Conservation (phyloP, 2,797 vertebrate species). For the Diglossa cyanea region DNA sequence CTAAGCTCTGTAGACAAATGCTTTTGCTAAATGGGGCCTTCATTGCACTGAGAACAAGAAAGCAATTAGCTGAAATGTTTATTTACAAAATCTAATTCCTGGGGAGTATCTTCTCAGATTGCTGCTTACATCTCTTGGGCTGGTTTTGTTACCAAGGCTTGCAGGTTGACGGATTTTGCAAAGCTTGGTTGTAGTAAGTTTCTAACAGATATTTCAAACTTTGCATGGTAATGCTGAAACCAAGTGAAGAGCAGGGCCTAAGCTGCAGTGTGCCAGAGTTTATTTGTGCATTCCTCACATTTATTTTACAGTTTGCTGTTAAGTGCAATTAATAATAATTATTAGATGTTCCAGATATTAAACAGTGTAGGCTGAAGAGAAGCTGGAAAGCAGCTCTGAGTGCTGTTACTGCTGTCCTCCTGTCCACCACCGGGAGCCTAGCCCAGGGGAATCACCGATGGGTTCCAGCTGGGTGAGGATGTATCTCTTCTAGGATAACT, state of each 20-base stretch:
- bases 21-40: conserved; percentile 68
- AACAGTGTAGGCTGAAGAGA: background rate
- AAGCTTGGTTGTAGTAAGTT: background rate
- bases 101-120: conserved; percentile 65
- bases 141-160: conserved; percentile 54
- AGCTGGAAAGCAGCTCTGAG: background rate
- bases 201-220: background rate
- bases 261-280: background rate
- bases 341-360: background rate
- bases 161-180: conserved; percentile 37
- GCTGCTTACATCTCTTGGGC: conserved; percentile 37
- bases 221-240: background rate
- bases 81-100: conserved; percentile 73
- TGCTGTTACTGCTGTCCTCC: background rate
- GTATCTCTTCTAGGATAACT: background rate
- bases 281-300: background rate
- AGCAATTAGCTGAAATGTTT: conserved; percentile 76
- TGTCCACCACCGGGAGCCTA: background rate
- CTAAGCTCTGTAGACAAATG: conserved; percentile 55
- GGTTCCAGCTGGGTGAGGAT: background rate
- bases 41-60: conserved; percentile 71
- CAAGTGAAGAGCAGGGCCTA: background rate
- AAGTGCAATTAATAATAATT: background rate
- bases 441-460: background rate
- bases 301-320: background rate